Conservation (phyloP, 1,140 invertebrate genomes). For the Drosophila prosaltans region DNA sequence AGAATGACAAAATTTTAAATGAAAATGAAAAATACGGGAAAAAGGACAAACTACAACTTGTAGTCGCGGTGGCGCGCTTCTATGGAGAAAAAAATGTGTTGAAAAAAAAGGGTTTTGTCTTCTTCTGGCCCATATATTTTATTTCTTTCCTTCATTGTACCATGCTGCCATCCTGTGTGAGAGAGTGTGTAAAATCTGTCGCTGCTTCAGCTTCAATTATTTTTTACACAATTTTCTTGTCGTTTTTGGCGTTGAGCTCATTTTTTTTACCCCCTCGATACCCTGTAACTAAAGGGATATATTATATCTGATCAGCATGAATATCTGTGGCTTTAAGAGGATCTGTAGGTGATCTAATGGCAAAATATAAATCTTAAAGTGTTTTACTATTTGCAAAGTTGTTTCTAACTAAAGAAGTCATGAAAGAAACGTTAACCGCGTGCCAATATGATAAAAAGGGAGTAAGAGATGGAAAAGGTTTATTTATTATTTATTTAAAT, state of each 20-base stretch:
- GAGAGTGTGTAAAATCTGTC: slow-evolving; percentile 64
- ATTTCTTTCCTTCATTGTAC: slow-evolving; percentile 24
- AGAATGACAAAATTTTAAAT: slow-evolving; percentile 46
- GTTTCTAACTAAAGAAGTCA: too few species aligned
- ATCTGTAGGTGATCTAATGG: too few species aligned
- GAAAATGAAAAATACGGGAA: slow-evolving; percentile 42
- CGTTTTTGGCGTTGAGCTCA: slow-evolving; percentile 44
- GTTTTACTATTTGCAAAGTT: too few species aligned
- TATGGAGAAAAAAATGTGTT: not conserved
- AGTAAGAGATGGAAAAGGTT: too few species aligned
- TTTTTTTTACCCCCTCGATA: slow-evolving; percentile 33
- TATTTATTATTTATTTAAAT: not conserved
- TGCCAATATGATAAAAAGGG: too few species aligned
- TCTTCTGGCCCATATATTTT: slow-evolving; percentile 56
- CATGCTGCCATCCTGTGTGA: slow-evolving; percentile 28
- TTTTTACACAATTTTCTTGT: slow-evolving; percentile 74
- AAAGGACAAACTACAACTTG: slow-evolving; percentile 29
- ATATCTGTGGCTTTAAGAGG: too few species aligned
- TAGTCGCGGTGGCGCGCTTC: not conserved
- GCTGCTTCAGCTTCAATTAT: slow-evolving; percentile 75
- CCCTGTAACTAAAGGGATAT: not conserved
- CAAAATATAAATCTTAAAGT: too few species aligned
- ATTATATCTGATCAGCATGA: too few species aligned
- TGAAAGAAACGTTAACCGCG: too few species aligned
- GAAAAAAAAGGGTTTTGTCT: slow-evolving; percentile 64